These are phyloP conservation scores for Nemurella pictetii DNA, from an alignment of 2,888 invertebrate species.

Conservation along the genomic window DNA sequence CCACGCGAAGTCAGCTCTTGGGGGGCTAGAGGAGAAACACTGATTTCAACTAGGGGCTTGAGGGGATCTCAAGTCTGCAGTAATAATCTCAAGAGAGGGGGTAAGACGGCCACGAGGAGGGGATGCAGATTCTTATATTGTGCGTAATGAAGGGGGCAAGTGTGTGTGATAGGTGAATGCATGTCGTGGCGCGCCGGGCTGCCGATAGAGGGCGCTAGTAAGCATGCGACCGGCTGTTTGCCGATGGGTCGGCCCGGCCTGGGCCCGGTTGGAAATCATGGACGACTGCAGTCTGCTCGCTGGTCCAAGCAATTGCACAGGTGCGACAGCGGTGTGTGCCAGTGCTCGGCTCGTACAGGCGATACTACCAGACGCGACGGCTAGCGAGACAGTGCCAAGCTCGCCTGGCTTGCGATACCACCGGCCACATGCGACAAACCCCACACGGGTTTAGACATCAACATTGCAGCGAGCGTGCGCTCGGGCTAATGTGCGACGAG, in stretches of 20 bases:
- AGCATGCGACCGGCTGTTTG: not conserved
- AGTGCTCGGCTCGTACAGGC: not conserved
- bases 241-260: not conserved
- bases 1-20: not conserved
- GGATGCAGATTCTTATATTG: not conserved
- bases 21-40: not conserved
- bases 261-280: not conserved
- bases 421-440: not conserved
- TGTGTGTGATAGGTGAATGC: not conserved
- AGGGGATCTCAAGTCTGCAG: not conserved
- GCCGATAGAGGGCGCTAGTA: slow-evolving; percentile 22
- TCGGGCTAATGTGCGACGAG: no score
- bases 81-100: slow-evolving; percentile 3
- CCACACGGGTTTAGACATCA: not conserved
- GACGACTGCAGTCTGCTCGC: not conserved
- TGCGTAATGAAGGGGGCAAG: not conserved
- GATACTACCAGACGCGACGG: not conserved
- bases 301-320: slow-evolving; percentile 25
- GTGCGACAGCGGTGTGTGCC: slow-evolving; percentile 11
- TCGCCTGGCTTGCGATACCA: not conserved
- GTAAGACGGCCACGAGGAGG: not conserved
- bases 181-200: not conserved
- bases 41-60: not conserved
- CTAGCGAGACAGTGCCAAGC: not conserved
- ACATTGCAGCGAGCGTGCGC: no score